A percentile compares a stretch with the other conserved stretches of the same genome.
Evolutionary conservation across 30 jellyfish, hydroid and myxozoan species (phyloP).

Genomic region (Hydractinia echinata): DNA sequence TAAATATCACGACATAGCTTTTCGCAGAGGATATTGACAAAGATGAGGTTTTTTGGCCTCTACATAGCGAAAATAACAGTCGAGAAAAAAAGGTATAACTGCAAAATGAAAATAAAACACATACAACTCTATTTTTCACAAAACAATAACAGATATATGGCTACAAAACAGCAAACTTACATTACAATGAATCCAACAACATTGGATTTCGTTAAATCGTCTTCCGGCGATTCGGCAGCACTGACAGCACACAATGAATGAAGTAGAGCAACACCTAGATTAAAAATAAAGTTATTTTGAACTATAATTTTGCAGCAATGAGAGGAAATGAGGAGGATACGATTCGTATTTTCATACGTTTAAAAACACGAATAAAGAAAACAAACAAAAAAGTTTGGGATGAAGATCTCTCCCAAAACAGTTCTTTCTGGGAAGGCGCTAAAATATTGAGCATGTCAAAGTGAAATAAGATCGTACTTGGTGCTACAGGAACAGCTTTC

Average conservation of each 20-base stretch:
- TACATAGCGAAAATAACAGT: no score
- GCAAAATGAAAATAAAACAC: no score
- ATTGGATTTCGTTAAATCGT: constrained; percentile 58
- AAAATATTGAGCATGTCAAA: background rate
- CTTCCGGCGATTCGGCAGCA: constrained; percentile 63
- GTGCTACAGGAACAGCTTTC: constrained; percentile 65
- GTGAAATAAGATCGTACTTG: constrained; percentile 46
- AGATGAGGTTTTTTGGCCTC: background rate
- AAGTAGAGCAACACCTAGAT: constrained; percentile 60
- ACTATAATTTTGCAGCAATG: background rate
- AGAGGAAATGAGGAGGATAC: background rate
- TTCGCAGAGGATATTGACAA: background rate
- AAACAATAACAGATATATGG: no score
- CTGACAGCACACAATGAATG: constrained; percentile 96
- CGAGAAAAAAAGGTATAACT: no score
- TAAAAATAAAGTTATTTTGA: background rate
- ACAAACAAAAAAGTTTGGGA: background rate
- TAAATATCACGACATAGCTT: background rate
- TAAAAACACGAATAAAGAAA: background rate
- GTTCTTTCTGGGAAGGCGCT: background rate
- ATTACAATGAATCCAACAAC: constrained; percentile 91
- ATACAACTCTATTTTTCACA: no score
- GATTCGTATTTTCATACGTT: background rate
- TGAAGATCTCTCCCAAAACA: background rate
- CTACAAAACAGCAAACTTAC: constrained; percentile 40